A percentile compares a stretch with the other conserved stretches of the same genome.
Conservation (phyloP, 2,113 vertebrate species). For the Sebastes fasciatus region DNA sequence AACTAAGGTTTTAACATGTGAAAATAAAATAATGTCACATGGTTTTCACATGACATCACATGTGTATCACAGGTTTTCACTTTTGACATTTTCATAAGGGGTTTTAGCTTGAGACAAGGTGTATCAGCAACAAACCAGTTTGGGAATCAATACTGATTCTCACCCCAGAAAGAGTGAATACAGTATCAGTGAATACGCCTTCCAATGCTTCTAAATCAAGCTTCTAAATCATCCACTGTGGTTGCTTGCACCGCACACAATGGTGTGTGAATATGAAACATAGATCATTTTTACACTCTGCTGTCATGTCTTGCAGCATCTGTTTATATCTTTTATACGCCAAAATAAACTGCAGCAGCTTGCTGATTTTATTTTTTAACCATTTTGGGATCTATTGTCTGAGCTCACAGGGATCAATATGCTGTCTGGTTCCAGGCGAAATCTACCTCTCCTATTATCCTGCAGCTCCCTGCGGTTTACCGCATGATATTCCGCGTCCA, state of each 20-base stretch:
- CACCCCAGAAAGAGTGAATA: conserved; percentile 15
- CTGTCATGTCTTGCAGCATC: background rate
- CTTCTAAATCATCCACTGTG: background rate
- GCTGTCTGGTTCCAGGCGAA: conserved; percentile 49
- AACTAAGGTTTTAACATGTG: too few relatives aligned
- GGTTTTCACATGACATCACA: too few relatives aligned
- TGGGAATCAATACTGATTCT: conserved; percentile 16
- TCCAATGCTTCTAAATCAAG: conserved; percentile 5
- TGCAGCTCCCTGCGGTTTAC: conserved; percentile 49
- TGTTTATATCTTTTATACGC: conserved; percentile 11
- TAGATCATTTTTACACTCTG: background rate
- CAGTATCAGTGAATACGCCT: conserved; percentile 8
- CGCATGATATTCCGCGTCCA: conserved; percentile 48
- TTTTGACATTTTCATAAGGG: too few relatives aligned
- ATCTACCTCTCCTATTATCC: conserved; percentile 46
- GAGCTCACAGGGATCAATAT: conserved; percentile 67
- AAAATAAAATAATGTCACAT: too few relatives aligned
- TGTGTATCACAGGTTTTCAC: too few relatives aligned
- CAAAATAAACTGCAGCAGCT: conserved; percentile 15
- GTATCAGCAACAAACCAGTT: background rate
- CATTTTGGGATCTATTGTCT: conserved; percentile 55
- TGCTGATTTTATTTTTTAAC: conserved; percentile 33
- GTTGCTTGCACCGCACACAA: conserved; percentile 10
- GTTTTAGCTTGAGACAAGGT: background rate
- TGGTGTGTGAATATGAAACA: conserved; percentile 12